Conservation (phyloP, 2,113 vertebrate species). For the Chascanopsetta lugubris region DNA sequence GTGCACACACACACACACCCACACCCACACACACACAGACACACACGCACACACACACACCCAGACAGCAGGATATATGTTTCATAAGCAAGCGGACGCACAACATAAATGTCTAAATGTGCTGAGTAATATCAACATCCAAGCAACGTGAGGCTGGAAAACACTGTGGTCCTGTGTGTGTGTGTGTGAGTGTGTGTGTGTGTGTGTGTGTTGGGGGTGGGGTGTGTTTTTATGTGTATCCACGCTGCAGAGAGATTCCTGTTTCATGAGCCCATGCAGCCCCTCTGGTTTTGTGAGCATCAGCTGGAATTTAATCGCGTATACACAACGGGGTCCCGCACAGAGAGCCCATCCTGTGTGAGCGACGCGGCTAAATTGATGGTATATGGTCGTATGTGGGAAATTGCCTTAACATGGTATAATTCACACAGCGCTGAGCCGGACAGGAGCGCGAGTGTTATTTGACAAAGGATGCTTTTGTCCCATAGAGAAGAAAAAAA, state of each 20-base stretch:
- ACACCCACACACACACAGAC: too few relatives aligned
- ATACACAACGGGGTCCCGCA: conserved; percentile 7
- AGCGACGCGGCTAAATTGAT: conserved; percentile 8
- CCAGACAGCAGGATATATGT: too few relatives aligned
- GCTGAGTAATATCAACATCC: background rate
- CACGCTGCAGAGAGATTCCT: conserved; percentile 44
- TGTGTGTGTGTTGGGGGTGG: conserved; percentile 11
- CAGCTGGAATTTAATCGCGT: conserved; percentile 29
- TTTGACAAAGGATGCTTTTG: conserved; percentile 31
- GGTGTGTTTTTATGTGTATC: conserved; percentile 31
- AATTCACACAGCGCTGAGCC: conserved; percentile 6
- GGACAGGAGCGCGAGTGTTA: conserved; percentile 7
- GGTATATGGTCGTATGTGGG: conserved; percentile 16
- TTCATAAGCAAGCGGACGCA: background rate
- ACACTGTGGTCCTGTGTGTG: background rate
- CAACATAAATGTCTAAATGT: background rate
- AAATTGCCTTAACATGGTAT: conserved; percentile 11
- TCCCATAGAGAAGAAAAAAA: conserved; percentile 13
- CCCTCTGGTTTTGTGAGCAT: conserved; percentile 36
- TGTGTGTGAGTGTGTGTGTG: background rate
- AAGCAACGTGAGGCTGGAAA: conserved; percentile 3
- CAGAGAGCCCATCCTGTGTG: conserved; percentile 12
- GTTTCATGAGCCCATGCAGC: conserved; percentile 48
- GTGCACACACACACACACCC: too few relatives aligned
- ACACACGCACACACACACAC: too few relatives aligned